Evolutionary conservation across 2,888 invertebrate species (phyloP).

Genomic region (Pterostichus madidus): DNA sequence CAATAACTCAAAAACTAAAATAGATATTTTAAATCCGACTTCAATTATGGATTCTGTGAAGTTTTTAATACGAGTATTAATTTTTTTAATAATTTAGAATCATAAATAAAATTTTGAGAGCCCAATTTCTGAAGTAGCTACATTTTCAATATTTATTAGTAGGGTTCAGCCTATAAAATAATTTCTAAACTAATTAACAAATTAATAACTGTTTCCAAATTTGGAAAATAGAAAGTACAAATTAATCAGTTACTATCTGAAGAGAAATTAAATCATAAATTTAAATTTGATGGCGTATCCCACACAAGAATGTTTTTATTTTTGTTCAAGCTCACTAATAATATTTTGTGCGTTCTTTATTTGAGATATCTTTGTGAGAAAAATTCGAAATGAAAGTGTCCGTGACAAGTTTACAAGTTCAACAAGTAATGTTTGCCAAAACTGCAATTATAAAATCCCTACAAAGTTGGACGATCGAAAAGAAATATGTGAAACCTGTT

Average conservation of each 20-base stretch:
- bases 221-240: slow-evolving; percentile 9
- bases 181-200: background rate
- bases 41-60: too few relatives aligned
- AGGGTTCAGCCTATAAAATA: too few relatives aligned
- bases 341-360: background rate
- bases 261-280: slow-evolving; percentile 20
- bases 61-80: too few relatives aligned
- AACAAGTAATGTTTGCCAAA: background rate
- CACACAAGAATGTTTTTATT: slow-evolving; percentile 15
- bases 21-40: too few relatives aligned
- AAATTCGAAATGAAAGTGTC: slow-evolving; percentile 27
- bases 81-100: too few relatives aligned
- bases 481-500: too few relatives aligned
- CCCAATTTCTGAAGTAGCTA: too few relatives aligned
- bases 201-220: background rate
- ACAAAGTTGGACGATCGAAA: background rate
- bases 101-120: too few relatives aligned
- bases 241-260: background rate
- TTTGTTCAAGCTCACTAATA: background rate
- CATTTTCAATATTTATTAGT: too few relatives aligned
- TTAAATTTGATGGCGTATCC: background rate
- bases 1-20: too few relatives aligned
- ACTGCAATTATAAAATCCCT: background rate
- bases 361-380: background rate
- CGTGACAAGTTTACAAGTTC: slow-evolving; percentile 33